Percentiles rank a stretch among this genome's conserved stretches.
Evolutionary conservation across 2,797 vertebrate genomes (phyloP).

Genomic region (Lacerta bilineata): DNA sequence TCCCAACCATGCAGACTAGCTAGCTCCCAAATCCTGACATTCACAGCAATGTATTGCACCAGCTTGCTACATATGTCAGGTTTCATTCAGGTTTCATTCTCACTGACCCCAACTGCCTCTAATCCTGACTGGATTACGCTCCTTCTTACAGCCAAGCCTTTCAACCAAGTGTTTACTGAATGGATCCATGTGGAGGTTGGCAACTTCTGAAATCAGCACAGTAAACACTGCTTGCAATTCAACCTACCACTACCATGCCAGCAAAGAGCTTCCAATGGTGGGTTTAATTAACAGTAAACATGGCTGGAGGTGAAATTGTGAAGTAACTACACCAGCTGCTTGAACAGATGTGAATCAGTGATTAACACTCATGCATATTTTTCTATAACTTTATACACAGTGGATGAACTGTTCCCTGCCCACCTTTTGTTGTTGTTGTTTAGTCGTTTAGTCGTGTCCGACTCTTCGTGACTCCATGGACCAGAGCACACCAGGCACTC

Average conservation of each 20-base stretch:
- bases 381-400: background rate
- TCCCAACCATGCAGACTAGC: background rate
- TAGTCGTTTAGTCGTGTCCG: too few relatives aligned
- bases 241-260: background rate
- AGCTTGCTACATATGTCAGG: background rate
- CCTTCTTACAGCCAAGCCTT: background rate
- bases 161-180: background rate
- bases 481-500: too few relatives aligned
- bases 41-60: background rate
- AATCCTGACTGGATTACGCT: background rate
- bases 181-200: background rate
- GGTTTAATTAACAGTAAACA: background rate
- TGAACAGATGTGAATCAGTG: background rate
- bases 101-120: background rate
- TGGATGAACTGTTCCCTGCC: too few relatives aligned
- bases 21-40: too few relatives aligned
- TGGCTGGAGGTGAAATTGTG: background rate
- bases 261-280: background rate
- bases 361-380: background rate
- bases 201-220: background rate
- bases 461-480: too few relatives aligned
- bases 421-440: too few relatives aligned
- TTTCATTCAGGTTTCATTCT: background rate
- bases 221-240: background rate
- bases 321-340: constrained; percentile 2